Evolutionary conservation across 2,113 vertebrate species (phyloP), one percentile per base, ranked within the genome.

Genomic region (Geothlypis trichas): DNA sequence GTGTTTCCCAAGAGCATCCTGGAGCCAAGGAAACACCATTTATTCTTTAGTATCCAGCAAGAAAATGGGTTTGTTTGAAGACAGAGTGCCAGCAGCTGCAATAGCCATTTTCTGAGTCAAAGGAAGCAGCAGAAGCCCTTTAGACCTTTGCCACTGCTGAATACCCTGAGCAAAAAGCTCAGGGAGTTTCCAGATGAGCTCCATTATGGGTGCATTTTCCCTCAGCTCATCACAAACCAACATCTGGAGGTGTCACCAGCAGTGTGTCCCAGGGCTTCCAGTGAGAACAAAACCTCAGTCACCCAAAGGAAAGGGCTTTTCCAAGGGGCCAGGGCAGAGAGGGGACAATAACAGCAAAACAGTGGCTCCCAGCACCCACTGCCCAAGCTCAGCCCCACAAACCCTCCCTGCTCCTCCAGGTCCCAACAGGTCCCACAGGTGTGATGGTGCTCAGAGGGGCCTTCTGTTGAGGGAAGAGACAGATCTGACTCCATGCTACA

Each of bases 341-440:
- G 20, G 54, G 10, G 10, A 5, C 9, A 49, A 33, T 2, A 58
- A 27, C 51, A 78, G 63, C 24, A 27, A 54, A 66, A 18, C 23
- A 69, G 10, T 6, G 16, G 52, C n/a, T 27, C 28, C 52, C 81
- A 72, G 54, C 15, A 61, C 8, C 5, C 54, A 12, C 35, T 30
- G 19, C 10, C 24, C 55, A 46, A 20, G 58, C 44, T 55, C 83
- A 85, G 61, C 66, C 42, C 65, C 57, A 47, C 72, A 78, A 71
- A 55, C 23, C 52, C 41, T 47, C n/a, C 41, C 57, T 42, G 62
- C 47, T 80, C 13, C 67, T 80, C 52, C 46, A n/a, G 17, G 8
- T 21, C 59, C 68, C n/a, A 4, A 6, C 15, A 0, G 13, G 0
- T 92, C 66, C n/a, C 12, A 2, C 15, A 1, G 2, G 6, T 49